phyloP scores from a whole-genome alignment of 2,888 invertebrate genomes.

The Eumerus sabulonum region DNA sequence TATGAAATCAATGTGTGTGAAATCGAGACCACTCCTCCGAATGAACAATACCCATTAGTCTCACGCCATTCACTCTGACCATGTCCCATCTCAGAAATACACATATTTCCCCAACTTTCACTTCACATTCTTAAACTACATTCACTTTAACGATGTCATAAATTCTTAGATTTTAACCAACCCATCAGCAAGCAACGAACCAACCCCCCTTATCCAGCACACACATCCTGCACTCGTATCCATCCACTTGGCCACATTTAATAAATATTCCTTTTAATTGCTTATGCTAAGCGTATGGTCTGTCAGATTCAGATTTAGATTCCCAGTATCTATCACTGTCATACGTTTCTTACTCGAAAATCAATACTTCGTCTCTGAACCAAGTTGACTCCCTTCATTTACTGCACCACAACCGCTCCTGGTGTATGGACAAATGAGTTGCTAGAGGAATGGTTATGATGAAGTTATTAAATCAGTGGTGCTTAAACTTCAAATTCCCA shows the following conservation, averaged over 20 bases:
- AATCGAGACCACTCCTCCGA: too few species aligned
- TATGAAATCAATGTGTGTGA: too few species aligned
- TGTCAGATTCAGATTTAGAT: conserved; percentile 24
- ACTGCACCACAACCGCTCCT: neutral
- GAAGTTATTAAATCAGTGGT: conserved; percentile 65
- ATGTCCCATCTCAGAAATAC: too few species aligned
- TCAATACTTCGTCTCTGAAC: conserved; percentile 33
- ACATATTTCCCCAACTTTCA: too few species aligned
- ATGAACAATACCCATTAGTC: too few species aligned
- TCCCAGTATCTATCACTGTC: conserved; percentile 28
- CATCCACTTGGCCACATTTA: conserved; percentile 9
- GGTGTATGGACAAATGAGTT: neutral
- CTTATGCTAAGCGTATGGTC: conserved; percentile 42
- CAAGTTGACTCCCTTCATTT: conserved; percentile 36
- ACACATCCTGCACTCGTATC: neutral
- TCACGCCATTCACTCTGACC: too few species aligned
- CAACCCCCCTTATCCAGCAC: neutral
- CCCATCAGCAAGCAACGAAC: neutral
- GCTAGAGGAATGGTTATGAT: conserved; percentile 3
- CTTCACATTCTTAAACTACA: conserved; percentile 4
- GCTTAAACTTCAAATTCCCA: conserved; percentile 60
- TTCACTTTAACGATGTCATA: conserved; percentile 29
- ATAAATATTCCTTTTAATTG: conserved; percentile 48
- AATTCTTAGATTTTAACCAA: conserved; percentile 26
- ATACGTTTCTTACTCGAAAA: conserved; percentile 41